Base-by-base conservation (phyloP, 1,140 invertebrate species). In the Steinernema feltiae region DNA sequence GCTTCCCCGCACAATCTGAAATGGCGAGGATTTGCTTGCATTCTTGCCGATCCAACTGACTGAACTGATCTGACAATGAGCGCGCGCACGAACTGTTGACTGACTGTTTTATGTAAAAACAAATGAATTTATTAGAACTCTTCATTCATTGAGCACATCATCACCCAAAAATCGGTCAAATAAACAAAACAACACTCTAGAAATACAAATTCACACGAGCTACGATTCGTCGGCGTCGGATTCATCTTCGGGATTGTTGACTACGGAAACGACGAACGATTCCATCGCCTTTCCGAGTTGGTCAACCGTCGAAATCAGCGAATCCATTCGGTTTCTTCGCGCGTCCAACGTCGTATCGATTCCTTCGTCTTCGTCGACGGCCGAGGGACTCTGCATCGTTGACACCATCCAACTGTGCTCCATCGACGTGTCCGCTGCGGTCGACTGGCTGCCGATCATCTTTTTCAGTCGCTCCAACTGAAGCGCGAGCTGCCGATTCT, bases 401-500 rank as follows among this genome's bases (percentile, higher is more conserved):
- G 12, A 17, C 53, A 63, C 24, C 53, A 63, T 63, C 53, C 53
- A 63, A 63, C 53, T 63, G 7, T 63, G 53, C 15, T 63, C 53
- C 53, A 63, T 63, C 3, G 53, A 15, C 15, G 15, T 3, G 2
- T 63, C 53, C 3, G 24, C 15, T 21, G 53, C 53, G 12, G 24
- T 27, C 12, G 12, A 17, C 63, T 70, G 29, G 21, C 32, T 30
- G 48, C 80, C 78, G 30, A 80, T 77, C 21, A 84, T 70, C 63
- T 77, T 84, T 70, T 84, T 84, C 77, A 84, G 72, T 35, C 83
- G 70, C 18, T 82, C 77, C 24, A 84, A 48, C 70, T 84, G 83
- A 73, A 79, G 73, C 71, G 86, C 83, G 0, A 84, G 73, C 72
- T 85, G 83, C 76, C 77, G 73, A 75, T 85, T 85, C 70, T 85